These are phyloP conservation scores for Luscinia megarhynchos DNA, from an alignment of 2,797 vertebrate genomes.

Conservation along the genomic window DNA sequence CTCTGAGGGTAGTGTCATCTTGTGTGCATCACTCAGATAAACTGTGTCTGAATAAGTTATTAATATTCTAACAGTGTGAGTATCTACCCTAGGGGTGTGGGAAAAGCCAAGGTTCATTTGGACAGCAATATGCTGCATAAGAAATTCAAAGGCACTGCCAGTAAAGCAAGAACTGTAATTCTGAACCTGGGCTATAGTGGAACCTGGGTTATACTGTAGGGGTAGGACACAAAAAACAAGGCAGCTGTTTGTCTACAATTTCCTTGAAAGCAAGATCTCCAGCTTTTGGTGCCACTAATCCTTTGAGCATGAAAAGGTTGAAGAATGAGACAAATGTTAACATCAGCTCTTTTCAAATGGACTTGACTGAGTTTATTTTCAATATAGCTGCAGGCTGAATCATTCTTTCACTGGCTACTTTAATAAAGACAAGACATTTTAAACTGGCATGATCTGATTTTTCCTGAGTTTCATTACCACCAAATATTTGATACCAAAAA, in stretches of 20 bases:
- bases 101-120: neutral
- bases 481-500: constrained; percentile 13
- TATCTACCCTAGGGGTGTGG: neutral
- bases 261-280: neutral
- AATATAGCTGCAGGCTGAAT: neutral
- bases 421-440: neutral
- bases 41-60: neutral
- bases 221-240: neutral
- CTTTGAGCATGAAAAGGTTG: neutral
- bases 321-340: neutral
- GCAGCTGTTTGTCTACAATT: neutral
- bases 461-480: constrained; percentile 1
- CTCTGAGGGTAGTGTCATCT: neutral
- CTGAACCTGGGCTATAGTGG: neutral
- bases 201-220: no score
- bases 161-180: neutral
- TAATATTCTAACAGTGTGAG: neutral
- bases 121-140: neutral
- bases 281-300: neutral
- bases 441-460: constrained; percentile 13
- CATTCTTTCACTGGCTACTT: neutral
- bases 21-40: neutral
- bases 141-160: neutral
- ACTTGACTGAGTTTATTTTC: neutral
- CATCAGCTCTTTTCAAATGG: neutral